Evolutionary conservation across 2,113 vertebrate species (phyloP).

Genomic region (Oryzias melastigma): DNA sequence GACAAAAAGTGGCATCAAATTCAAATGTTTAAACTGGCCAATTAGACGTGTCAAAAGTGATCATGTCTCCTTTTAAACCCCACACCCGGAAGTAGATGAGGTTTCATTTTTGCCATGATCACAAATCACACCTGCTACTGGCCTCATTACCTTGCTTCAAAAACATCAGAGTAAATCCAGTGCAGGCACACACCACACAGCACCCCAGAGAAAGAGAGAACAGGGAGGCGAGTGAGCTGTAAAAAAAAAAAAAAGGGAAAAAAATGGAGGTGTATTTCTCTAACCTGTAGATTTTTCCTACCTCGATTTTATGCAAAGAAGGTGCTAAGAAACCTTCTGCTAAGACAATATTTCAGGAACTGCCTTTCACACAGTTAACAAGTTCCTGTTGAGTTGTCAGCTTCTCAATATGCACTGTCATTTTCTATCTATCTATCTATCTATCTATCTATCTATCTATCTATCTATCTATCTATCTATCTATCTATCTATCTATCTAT

Average conservation of each 20-base stretch:
- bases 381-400: conserved; percentile 34
- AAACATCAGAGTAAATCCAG: conserved; percentile 36
- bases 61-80: conserved; percentile 19
- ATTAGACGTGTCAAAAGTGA: conserved; percentile 16
- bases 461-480: no score
- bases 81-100: conserved; percentile 3
- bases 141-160: conserved; percentile 50
- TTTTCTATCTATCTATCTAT: background rate
- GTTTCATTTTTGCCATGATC: conserved; percentile 18
- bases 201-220: conserved; percentile 29
- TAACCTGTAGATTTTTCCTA: conserved; percentile 1
- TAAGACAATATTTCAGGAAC: conserved; percentile 26
- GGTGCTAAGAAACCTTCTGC: conserved; percentile 15
- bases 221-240: conserved; percentile 28
- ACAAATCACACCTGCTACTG: conserved; percentile 32
- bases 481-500: no score
- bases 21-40: background rate
- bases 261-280: conserved; percentile 11
- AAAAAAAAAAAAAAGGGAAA: conserved; percentile 19
- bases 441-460: no score
- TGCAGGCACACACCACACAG: conserved; percentile 26
- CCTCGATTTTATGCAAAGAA: conserved; percentile 19
- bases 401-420: conserved; percentile 17
- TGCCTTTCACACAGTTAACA: conserved; percentile 41
- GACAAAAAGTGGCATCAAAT: background rate